Percentiles rank a stretch among this genome's conserved stretches.
These are phyloP conservation scores for Dendronephthya gigantea DNA, from an alignment of 64 coral and sea anemone species.

Conservation along the genomic window DNA sequence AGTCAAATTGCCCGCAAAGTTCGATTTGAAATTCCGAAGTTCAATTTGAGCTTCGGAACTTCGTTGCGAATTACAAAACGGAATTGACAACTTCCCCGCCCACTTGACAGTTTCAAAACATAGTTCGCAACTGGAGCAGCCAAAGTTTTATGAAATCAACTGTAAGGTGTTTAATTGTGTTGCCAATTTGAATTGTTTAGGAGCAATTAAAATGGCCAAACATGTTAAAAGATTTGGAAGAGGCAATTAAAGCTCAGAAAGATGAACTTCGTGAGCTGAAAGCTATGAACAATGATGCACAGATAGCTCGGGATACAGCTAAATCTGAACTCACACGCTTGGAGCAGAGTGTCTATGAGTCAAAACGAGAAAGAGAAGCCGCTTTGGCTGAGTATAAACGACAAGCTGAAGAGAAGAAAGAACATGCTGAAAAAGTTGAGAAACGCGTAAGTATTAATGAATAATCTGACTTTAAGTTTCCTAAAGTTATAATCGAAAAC, in stretches of 20 bases:
- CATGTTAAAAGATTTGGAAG: constrained; percentile 71
- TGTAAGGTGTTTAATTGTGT: no score
- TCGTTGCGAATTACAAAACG: no score
- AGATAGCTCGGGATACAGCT: constrained; percentile 86
- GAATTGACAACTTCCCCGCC: no score
- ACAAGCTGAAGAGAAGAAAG: constrained; percentile 99
- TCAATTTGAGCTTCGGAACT: no score
- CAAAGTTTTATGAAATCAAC: no score
- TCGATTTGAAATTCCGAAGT: no score
- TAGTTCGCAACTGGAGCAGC: no score
- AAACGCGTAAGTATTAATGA: constrained; percentile 58
- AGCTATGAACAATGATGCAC: constrained; percentile 92
- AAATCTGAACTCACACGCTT: constrained; percentile 78
- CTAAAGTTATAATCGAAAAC: no score
- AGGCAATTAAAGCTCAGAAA: constrained; percentile 58
- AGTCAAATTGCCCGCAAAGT: no score
- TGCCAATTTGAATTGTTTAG: not conserved
- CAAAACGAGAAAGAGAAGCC: constrained; percentile 80
- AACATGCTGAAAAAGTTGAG: constrained; percentile 98
- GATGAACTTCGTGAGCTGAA: constrained; percentile 84
- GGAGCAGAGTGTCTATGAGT: constrained; percentile 94
- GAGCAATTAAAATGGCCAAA: constrained; percentile 89
- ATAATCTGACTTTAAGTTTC: not conserved
- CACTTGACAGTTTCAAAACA: no score
- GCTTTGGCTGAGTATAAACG: constrained; percentile 93